Percentiles rank a stretch among this genome's conserved stretches.
These are phyloP conservation scores for Eutolmus rufibarbis DNA, from an alignment of 2,888 invertebrate species.

Conservation along the genomic window DNA sequence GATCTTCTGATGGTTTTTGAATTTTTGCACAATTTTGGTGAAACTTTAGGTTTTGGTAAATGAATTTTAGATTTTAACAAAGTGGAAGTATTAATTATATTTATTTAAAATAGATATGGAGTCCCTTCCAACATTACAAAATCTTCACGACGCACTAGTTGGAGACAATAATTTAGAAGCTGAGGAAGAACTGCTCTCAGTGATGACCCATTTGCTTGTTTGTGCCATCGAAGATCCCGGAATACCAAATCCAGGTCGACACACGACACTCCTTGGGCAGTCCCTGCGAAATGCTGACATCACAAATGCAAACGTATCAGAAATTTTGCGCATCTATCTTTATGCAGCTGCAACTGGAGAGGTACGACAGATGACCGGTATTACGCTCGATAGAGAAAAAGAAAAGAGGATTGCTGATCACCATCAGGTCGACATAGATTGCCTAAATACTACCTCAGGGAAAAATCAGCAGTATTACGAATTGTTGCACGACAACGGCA, in stretches of 20 bases:
- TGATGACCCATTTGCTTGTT: slow-evolving; percentile 87
- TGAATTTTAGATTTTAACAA: slow-evolving; percentile 34
- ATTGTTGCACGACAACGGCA: slow-evolving; percentile 76
- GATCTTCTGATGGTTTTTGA: slow-evolving; percentile 95
- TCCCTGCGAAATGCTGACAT: slow-evolving; percentile 89
- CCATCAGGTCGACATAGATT: slow-evolving; percentile 76
- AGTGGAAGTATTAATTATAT: neutral
- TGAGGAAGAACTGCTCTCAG: slow-evolving; percentile 85
- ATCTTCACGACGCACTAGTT: slow-evolving; percentile 84
- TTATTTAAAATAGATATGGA: slow-evolving; percentile 74
- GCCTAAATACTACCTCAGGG: slow-evolving; percentile 69
- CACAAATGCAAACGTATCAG: slow-evolving; percentile 89
- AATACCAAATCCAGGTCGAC: slow-evolving; percentile 86
- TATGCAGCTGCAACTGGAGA: slow-evolving; percentile 89
- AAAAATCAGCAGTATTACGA: slow-evolving; percentile 84
- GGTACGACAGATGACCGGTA: slow-evolving; percentile 78
- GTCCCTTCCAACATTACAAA: slow-evolving; percentile 83
- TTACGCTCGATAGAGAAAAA: slow-evolving; percentile 82
- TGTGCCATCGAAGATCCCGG: slow-evolving; percentile 95
- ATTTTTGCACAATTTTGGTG: slow-evolving; percentile 95
- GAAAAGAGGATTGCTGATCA: slow-evolving; percentile 84
- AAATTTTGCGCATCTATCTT: slow-evolving; percentile 89
- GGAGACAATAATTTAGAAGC: slow-evolving; percentile 77
- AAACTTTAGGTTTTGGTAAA: slow-evolving; percentile 91
- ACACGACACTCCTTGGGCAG: slow-evolving; percentile 89